phyloP scores from a whole-genome alignment of 23 tunicate species.

The Clavelina lepadiformis region DNA sequence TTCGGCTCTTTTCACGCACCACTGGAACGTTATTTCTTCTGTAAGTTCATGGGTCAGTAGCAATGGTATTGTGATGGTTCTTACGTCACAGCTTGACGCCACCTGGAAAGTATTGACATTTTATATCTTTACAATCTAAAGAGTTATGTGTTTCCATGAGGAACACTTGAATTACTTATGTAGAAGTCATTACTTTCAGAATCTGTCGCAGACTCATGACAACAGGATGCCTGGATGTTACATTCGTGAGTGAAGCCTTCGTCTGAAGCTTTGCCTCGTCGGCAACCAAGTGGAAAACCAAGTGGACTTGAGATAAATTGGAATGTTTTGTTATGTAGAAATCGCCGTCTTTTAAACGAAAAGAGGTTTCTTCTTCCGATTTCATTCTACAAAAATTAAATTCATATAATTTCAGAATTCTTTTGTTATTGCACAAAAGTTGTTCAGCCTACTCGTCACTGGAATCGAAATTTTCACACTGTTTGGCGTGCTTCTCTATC shows the following conservation, averaged over 20 bases:
- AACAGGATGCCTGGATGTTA: conserved; percentile 90
- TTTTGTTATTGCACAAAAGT: too few species aligned
- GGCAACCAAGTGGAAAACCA: conserved; percentile 77
- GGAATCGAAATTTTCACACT: too few species aligned
- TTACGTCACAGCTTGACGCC: conserved; percentile 68
- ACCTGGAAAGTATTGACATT: conserved; percentile 26
- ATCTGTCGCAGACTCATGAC: conserved; percentile 56
- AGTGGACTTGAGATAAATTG: conserved; percentile 87
- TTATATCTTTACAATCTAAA: not conserved
- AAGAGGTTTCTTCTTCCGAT: not conserved
- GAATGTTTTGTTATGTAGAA: conserved; percentile 91
- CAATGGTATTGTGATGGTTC: conserved; percentile 63
- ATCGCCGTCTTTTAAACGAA: conserved; percentile 66
- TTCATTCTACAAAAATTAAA: not conserved
- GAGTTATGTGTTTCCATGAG: not conserved
- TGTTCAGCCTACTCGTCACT: too few species aligned
- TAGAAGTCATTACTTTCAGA: conserved; percentile 44
- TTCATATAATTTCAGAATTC: not conserved
- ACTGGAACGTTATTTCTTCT: conserved; percentile 81
- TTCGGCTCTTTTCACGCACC: conserved; percentile 96
- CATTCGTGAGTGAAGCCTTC: conserved; percentile 41
- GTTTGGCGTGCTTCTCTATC: conserved; percentile 6
- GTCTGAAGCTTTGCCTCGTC: conserved; percentile 46
- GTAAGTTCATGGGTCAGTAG: conserved; percentile 70
- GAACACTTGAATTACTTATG: not conserved